Conservation (phyloP, 2,888 invertebrate species). For the Volucella bombylans region DNA sequence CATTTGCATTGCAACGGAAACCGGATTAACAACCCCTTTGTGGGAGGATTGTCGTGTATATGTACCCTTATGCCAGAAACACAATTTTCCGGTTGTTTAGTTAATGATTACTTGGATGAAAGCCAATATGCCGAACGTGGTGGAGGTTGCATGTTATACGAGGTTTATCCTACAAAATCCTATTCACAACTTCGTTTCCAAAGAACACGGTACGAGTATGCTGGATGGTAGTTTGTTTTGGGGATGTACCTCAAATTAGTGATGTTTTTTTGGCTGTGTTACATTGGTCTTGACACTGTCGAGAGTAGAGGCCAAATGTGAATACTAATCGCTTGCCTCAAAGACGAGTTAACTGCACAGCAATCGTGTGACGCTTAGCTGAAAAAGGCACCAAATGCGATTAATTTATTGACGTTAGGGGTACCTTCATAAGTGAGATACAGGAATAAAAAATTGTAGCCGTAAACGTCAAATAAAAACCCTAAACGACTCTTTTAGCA, state of each 20-base stretch:
- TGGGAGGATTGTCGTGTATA: conserved; percentile 26
- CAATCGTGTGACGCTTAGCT: conserved; percentile 51
- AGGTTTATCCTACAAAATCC: conserved; percentile 47
- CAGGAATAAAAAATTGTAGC: conserved; percentile 21
- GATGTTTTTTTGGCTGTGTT: conserved; percentile 17
- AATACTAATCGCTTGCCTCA: conserved; percentile 35
- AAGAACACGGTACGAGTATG: conserved; percentile 5
- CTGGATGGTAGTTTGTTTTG: conserved; percentile 30
- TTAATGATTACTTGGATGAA: conserved; percentile 71
- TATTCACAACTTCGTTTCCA: conserved; percentile 39
- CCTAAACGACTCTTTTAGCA: conserved; percentile 44
- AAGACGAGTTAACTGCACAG: conserved; percentile 46
- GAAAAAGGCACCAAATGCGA: conserved; percentile 58
- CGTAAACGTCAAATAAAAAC: conserved; percentile 25
- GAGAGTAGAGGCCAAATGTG: conserved; percentile 6
- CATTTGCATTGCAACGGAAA: conserved; percentile 54
- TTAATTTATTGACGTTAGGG: conserved; percentile 55
- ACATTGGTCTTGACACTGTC: conserved; percentile 49
- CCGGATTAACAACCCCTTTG: conserved; percentile 63
- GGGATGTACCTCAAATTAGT: conserved; percentile 38
- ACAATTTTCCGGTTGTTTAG: conserved; percentile 73
- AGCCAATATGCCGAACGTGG: conserved; percentile 57
- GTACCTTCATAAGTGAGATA: conserved; percentile 17
- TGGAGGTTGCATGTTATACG: conserved; percentile 52
- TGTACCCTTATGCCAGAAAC: conserved; percentile 66